A percentile compares a stretch with the other conserved stretches of the same genome.
Conservation (phyloP, 2,797 vertebrate genomes). For the Decapterus maruadsi region DNA sequence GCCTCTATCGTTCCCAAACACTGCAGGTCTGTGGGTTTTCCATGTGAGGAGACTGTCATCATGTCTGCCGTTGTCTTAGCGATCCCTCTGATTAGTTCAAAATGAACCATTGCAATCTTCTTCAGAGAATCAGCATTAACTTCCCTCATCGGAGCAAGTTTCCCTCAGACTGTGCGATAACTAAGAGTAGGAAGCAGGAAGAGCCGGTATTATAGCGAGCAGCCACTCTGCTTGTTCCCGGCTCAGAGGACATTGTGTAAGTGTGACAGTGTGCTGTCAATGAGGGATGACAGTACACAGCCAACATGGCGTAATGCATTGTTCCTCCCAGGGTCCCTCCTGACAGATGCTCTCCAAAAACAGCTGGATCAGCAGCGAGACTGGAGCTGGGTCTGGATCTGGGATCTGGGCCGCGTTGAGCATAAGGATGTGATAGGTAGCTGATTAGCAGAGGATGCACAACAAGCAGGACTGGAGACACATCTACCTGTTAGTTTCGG, state of each 20-base stretch:
- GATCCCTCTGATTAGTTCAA: conserved; percentile 21
- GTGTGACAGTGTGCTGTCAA: conserved; percentile 82
- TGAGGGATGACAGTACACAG: conserved; percentile 83
- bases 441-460: conserved; percentile 68
- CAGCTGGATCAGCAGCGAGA: conserved; percentile 77
- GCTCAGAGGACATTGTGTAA: conserved; percentile 72
- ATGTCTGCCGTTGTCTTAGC: conserved; percentile 16
- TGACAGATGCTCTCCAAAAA: conserved; percentile 84
- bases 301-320: conserved; percentile 79
- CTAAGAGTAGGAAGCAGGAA: conserved; percentile 59
- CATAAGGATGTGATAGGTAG: conserved; percentile 43
- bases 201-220: conserved; percentile 67
- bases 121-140: conserved; percentile 32
- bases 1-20: conserved; percentile 50
- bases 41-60: background rate
- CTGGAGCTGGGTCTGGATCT: conserved; percentile 52
- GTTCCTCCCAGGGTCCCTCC: conserved; percentile 77
- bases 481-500: conserved; percentile 41
- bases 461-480: conserved; percentile 62
- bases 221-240: conserved; percentile 71
- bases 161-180: conserved; percentile 58
- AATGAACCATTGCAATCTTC: conserved; percentile 28
- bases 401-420: conserved; percentile 53
- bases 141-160: conserved; percentile 34
- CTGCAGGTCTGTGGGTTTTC: conserved; percentile 35